Evolutionary conservation across 2,113 vertebrate genomes (phyloP).

Genomic region (Campylomormyrus tamandua): DNA sequence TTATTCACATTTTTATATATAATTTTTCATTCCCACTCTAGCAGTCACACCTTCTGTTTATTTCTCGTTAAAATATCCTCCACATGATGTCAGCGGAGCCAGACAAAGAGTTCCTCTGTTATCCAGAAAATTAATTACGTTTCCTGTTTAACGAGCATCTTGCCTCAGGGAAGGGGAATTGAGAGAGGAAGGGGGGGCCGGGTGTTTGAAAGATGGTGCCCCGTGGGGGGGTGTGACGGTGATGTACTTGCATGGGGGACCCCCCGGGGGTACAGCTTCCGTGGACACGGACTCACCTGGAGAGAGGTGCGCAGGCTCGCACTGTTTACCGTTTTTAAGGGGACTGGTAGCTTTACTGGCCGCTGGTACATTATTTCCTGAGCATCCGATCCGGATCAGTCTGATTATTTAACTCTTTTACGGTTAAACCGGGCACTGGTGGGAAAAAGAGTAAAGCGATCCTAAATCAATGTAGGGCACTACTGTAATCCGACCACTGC

Average conservation of each 20-base stretch:
- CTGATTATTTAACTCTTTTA: background rate
- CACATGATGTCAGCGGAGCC: conserved; percentile 11
- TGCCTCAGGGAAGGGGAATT: background rate
- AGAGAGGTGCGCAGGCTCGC: background rate
- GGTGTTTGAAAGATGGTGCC: background rate
- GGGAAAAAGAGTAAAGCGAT: background rate
- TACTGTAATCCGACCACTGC: background rate
- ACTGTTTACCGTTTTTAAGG: background rate
- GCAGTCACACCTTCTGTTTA: conserved; percentile 8
- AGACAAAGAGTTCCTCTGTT: conserved; percentile 18
- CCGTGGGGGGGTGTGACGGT: background rate
- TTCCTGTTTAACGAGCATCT: conserved; percentile 18
- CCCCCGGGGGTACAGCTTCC: background rate
- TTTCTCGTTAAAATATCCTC: background rate
- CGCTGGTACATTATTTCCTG: background rate
- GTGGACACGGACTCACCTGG: background rate
- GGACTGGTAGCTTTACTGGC: background rate
- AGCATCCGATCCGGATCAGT: background rate
- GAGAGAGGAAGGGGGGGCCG: background rate
- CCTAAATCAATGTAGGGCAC: conserved; percentile 1
- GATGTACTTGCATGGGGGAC: background rate
- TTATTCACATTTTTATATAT: background rate
- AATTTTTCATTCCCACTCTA: background rate
- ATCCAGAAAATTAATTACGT: conserved; percentile 16
- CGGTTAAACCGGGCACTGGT: background rate